Evolutionary conservation across 1,140 invertebrate species (phyloP).

Genomic region (Listronotus oregonensis): DNA sequence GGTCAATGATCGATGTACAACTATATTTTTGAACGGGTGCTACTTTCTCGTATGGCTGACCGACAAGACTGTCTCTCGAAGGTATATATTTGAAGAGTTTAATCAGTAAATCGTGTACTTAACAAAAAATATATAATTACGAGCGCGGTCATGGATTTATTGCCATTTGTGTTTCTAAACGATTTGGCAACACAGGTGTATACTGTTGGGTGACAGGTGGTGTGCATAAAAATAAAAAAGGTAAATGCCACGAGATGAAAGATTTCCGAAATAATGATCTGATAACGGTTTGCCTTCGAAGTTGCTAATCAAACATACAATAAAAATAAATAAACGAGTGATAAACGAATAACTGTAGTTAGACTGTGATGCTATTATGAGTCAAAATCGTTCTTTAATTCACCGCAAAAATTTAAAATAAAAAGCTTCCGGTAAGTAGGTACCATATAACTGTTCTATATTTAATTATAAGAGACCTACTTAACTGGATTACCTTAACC

Average conservation of each 20-base stretch:
- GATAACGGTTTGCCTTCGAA: conserved; percentile 27
- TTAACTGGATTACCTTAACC: background rate
- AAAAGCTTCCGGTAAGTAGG: conserved; percentile 20
- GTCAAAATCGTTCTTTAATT: conserved; percentile 11
- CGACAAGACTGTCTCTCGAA: too few relatives aligned
- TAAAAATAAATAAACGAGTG: conserved; percentile 9
- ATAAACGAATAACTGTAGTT: conserved; percentile 7
- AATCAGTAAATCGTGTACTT: too few relatives aligned
- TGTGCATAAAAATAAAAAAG: conserved; percentile 14
- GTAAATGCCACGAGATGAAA: conserved; percentile 23
- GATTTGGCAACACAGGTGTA: background rate
- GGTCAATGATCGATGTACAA: too few relatives aligned
- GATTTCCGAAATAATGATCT: conserved; percentile 32
- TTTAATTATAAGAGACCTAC: background rate
- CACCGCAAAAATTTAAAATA: background rate
- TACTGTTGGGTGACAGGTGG: conserved; percentile 14
- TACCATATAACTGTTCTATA: conserved; percentile 7
- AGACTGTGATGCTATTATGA: conserved; percentile 13
- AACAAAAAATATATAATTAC: too few relatives aligned
- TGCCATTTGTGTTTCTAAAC: too few relatives aligned
- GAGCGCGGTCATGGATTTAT: too few relatives aligned
- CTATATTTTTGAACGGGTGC: too few relatives aligned
- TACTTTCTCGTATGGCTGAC: too few relatives aligned
- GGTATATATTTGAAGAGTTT: too few relatives aligned
- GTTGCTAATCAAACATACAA: conserved; percentile 4